Conservation (phyloP, 2,113 vertebrate species). For the Amazona vittata region DNA sequence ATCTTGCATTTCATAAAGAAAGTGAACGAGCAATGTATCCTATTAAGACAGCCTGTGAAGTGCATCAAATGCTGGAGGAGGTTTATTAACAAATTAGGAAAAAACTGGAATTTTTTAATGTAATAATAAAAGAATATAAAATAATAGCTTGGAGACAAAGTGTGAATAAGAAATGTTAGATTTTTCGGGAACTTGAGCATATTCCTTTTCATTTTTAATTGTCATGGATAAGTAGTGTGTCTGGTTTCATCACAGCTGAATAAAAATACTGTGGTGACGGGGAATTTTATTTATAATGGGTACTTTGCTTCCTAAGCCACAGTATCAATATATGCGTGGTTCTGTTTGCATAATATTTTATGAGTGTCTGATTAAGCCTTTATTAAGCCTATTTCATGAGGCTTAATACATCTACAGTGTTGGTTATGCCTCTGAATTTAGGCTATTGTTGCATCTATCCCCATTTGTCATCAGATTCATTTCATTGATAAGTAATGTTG, state of each 20-base stretch:
- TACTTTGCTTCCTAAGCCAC: neutral
- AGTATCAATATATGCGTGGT: neutral
- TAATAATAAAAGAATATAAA: neutral
- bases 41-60: neutral
- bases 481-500: neutral
- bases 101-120: neutral
- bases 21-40: neutral
- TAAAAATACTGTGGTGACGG: neutral
- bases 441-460: neutral
- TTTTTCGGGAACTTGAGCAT: neutral
- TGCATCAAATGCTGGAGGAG: neutral
- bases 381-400: conserved; percentile 13
- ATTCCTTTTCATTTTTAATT: neutral
- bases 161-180: neutral
- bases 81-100: neutral
- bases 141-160: neutral
- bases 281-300: neutral
- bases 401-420: neutral
- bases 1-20: neutral
- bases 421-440: neutral
- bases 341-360: conserved; percentile 9
- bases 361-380: neutral
- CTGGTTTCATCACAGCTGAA: neutral
- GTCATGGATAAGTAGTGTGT: neutral
- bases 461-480: neutral